Conservation (phyloP, 2,113 vertebrate species). For the Caretta caretta region DNA sequence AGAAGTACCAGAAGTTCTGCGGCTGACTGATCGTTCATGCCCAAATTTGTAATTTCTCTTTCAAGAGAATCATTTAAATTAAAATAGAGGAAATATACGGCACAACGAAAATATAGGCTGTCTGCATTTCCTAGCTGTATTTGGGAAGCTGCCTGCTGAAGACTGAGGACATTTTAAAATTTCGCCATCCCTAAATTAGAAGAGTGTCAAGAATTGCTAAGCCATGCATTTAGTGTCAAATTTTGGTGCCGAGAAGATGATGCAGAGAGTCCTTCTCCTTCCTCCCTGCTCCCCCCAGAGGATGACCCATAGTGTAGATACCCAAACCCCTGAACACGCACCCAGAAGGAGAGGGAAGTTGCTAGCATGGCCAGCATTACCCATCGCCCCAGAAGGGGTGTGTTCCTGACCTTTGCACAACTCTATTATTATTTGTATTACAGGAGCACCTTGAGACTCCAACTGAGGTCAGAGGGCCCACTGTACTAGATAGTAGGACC, state of each 20-base stretch:
- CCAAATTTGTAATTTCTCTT: background rate
- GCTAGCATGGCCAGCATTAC: background rate
- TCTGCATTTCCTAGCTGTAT: background rate
- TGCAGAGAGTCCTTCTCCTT: background rate
- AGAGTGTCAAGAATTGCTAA: background rate
- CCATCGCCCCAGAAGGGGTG: background rate
- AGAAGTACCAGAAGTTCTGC: background rate
- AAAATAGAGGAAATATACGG: background rate
- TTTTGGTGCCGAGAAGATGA: background rate
- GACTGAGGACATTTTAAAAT: background rate
- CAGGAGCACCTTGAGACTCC: background rate
- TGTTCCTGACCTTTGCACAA: background rate
- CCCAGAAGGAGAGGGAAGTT: background rate
- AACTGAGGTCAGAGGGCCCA: accelerated
- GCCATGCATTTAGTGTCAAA: background rate
- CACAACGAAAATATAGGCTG: background rate
- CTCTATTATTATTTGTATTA: background rate
- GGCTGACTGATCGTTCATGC: background rate
- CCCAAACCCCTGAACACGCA: background rate
- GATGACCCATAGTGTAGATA: background rate
- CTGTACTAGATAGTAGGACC: background rate
- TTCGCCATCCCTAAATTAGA: background rate
- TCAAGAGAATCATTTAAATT: background rate
- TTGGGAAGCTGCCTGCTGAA: background rate
- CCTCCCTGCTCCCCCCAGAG: background rate